These are phyloP conservation scores for Stenichneumon culpator DNA, from an alignment of 2,888 invertebrate genomes.

Conservation along the genomic window DNA sequence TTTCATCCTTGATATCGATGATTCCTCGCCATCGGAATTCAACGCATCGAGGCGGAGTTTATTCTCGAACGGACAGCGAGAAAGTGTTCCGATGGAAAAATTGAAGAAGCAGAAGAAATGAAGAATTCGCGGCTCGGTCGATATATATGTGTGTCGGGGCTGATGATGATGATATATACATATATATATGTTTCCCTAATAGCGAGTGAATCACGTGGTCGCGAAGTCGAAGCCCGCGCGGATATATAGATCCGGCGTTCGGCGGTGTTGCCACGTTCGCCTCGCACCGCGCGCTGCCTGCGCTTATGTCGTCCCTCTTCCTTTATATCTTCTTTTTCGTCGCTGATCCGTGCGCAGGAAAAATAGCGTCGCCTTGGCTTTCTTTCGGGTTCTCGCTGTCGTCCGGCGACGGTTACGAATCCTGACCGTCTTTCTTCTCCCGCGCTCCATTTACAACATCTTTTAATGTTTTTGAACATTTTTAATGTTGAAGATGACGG, in stretches of 20 bases:
- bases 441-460: neutral
- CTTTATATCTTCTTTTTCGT: slow-evolving; percentile 33
- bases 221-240: slow-evolving; percentile 68
- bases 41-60: neutral
- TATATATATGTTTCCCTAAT: slow-evolving; percentile 73
- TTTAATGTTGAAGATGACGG: neutral
- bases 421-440: slow-evolving; percentile 55
- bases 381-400: slow-evolving; percentile 66
- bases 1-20: slow-evolving; percentile 11
- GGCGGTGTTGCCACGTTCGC: slow-evolving; percentile 73
- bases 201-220: slow-evolving; percentile 80
- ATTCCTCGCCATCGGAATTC: slow-evolving; percentile 18
- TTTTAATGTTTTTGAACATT: neutral
- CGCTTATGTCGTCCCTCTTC: slow-evolving; percentile 43
- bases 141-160: slow-evolving; percentile 5
- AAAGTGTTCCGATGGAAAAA: neutral
- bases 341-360: slow-evolving; percentile 67
- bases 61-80: slow-evolving; percentile 3
- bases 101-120: slow-evolving; percentile 24
- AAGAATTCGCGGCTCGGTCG: slow-evolving; percentile 68
- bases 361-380: slow-evolving; percentile 76
- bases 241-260: slow-evolving; percentile 74
- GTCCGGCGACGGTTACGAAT: slow-evolving; percentile 8
- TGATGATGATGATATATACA: slow-evolving; percentile 6
- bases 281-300: slow-evolving; percentile 33